Conservation (phyloP, 1,140 invertebrate species). For the Tyrophagus putrescentiae region DNA sequence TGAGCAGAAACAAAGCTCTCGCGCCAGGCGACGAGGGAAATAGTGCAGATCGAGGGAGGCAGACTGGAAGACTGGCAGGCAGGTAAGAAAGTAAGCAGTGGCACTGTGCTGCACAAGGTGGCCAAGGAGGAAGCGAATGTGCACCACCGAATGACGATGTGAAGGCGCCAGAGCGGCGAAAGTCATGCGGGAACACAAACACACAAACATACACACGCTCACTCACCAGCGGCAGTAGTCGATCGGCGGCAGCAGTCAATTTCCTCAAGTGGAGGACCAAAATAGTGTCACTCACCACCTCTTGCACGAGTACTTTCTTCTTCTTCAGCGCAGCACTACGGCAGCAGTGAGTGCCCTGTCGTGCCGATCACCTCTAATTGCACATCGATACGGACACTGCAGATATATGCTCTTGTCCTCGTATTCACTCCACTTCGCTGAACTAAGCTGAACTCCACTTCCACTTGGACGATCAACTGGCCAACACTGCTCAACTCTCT, state of each 20-base stretch:
- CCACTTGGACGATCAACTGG: too few relatives aligned
- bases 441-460: too few relatives aligned
- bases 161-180: neutral
- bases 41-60: slow-evolving; percentile 1
- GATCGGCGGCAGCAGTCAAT: neutral
- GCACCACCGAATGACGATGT: neutral
- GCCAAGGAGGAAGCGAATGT: slow-evolving; percentile 11
- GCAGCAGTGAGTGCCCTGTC: neutral
- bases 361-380: slow-evolving; percentile 11
- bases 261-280: neutral
- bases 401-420: too few relatives aligned
- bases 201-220: too few relatives aligned
- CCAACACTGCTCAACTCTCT: too few relatives aligned
- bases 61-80: neutral
- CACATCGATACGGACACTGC: neutral
- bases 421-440: too few relatives aligned
- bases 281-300: slow-evolving; percentile 12
- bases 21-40: neutral
- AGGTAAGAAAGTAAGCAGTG: too few relatives aligned
- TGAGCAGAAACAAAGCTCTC: slow-evolving; percentile 11
- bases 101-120: neutral
- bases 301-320: neutral
- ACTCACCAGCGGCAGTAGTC: neutral
- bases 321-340: too few relatives aligned
- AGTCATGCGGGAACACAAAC: neutral